A percentile compares a stretch with the other conserved stretches of the same genome.
Evolutionary conservation across 2,113 vertebrate species (phyloP).

Genomic region (Asarcornis scutulata): DNA sequence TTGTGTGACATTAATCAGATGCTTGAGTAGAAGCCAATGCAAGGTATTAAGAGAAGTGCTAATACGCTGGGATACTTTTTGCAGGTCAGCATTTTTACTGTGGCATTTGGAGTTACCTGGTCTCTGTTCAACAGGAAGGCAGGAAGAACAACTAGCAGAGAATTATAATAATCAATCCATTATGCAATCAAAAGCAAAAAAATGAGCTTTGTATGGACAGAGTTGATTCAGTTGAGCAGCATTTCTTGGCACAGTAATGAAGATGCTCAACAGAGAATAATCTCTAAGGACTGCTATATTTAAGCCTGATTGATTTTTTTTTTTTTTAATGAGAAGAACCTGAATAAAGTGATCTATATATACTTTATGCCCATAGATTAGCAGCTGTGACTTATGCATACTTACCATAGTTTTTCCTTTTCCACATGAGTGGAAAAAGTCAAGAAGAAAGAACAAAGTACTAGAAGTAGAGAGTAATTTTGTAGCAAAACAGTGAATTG

Average conservation of each 20-base stretch:
- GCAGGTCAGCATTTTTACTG: slow-evolving; percentile 22
- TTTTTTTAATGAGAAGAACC: not conserved
- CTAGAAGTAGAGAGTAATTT: not conserved
- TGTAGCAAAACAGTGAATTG: not conserved
- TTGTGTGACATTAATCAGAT: not conserved
- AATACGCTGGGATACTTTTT: not conserved
- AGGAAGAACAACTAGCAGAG: not conserved
- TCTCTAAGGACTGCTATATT: not conserved
- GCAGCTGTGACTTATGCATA: not conserved
- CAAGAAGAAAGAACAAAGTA: not conserved
- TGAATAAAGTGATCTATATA: not conserved
- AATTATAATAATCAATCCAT: not conserved
- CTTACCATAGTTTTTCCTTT: not conserved
- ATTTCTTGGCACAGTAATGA: not conserved
- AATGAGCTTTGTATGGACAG: not conserved
- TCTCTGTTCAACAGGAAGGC: slow-evolving; percentile 35
- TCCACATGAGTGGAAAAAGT: not conserved
- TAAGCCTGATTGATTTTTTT: not conserved
- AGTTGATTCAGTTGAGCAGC: not conserved
- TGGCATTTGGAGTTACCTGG: not conserved
- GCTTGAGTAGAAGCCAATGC: not conserved
- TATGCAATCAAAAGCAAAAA: not conserved
- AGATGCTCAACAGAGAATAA: not conserved
- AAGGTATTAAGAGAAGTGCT: not conserved
- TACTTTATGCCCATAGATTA: not conserved